These are phyloP conservation scores for Ellobium chinense DNA, from an alignment of 2,888 invertebrate genomes.

Conservation along the genomic window DNA sequence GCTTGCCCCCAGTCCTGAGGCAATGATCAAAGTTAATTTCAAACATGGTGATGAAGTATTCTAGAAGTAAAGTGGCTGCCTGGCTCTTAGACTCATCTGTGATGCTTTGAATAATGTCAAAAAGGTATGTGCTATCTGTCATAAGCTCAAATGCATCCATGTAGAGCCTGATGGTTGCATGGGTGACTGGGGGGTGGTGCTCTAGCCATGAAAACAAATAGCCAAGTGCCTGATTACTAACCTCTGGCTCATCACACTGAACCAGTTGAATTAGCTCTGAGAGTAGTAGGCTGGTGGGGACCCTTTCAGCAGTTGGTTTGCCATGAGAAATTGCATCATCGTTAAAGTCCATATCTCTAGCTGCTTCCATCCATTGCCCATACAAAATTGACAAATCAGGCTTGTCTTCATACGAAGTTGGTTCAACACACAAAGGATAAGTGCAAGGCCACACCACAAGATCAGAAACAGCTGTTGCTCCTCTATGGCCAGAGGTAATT, in stretches of 20 bases:
- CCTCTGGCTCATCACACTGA: not conserved
- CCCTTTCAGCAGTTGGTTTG: not conserved
- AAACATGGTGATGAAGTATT: conserved; percentile 51
- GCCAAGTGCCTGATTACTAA: conserved; percentile 49
- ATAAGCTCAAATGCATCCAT: conserved; percentile 16
- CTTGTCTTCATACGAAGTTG: not conserved
- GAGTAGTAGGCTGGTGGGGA: conserved; percentile 8
- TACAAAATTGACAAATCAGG: not conserved
- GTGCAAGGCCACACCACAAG: conserved; percentile 15
- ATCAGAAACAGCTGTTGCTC: not conserved
- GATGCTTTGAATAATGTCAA: conserved; percentile 2
- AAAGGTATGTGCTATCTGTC: not conserved
- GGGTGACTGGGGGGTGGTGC: conserved; percentile 57
- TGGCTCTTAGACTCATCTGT: not conserved
- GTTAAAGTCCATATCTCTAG: conserved; percentile 23
- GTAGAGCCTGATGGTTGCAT: not conserved
- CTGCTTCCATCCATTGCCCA: conserved; percentile 33
- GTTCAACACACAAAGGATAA: not conserved
- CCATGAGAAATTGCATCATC: conserved; percentile 15
- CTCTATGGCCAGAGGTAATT: not conserved
- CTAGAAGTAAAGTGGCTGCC: conserved; percentile 30
- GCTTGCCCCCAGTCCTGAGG: conserved; percentile 21
- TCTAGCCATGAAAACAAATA: conserved; percentile 56
- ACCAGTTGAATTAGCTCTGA: conserved; percentile 17
- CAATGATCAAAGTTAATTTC: conserved; percentile 50